Conservation (phyloP, 2,888 invertebrate genomes). For the Eumerus sabulonum region DNA sequence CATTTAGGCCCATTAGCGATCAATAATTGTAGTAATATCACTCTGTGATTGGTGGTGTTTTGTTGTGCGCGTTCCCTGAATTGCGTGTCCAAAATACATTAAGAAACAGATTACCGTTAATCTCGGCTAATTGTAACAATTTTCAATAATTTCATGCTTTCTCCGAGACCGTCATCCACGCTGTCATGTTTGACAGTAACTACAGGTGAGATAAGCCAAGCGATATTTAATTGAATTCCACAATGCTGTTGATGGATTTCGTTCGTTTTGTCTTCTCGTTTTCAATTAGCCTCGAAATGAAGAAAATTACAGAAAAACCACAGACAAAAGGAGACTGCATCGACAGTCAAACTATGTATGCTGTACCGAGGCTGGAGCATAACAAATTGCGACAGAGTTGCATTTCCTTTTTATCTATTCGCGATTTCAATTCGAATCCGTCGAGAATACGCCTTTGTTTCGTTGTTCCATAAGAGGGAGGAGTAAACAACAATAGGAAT, state of each 20-base stretch:
- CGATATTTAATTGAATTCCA: constrained; percentile 44
- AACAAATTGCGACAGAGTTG: constrained; percentile 60
- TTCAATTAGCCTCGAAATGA: constrained; percentile 54
- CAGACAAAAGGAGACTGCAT: constrained; percentile 47
- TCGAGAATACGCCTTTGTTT: too few relatives aligned
- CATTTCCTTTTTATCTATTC: constrained; percentile 48
- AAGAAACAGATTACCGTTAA: constrained; percentile 44
- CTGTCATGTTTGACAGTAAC: constrained; percentile 1
- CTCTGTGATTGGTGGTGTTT: not conserved
- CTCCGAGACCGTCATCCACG: constrained; percentile 35
- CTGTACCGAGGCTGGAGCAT: constrained; percentile 40
- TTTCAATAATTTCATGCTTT: constrained; percentile 60
- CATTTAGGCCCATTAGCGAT: constrained; percentile 47
- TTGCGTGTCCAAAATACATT: constrained; percentile 59
- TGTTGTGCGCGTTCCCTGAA: not conserved
- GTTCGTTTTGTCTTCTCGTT: constrained; percentile 26
- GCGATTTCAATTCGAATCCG: constrained; percentile 2
- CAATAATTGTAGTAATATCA: constrained; percentile 18
- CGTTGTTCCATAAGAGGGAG: too few relatives aligned
- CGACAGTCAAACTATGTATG: constrained; percentile 30
- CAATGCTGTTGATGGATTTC: constrained; percentile 40
- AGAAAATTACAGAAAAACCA: constrained; percentile 36
- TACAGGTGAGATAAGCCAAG: constrained; percentile 12
- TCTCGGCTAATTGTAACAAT: constrained; percentile 50
- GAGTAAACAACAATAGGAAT: too few relatives aligned